These are phyloP conservation scores for Cnemophilus loriae DNA, from an alignment of 2,113 vertebrate species.

Conservation along the genomic window DNA sequence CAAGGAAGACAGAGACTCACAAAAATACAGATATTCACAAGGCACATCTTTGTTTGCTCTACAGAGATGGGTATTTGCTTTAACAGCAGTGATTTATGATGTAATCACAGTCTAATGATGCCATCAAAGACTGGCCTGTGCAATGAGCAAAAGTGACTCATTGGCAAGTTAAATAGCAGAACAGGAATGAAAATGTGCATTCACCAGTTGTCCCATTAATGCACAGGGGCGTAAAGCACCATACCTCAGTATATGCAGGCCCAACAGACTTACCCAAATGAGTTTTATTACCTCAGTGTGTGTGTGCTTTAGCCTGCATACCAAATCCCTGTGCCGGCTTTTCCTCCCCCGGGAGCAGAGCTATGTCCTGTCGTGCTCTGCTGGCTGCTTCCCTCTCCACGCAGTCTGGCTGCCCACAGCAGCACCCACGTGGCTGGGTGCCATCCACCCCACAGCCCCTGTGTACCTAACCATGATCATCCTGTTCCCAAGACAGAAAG, in stretches of 20 bases:
- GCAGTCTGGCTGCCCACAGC: fast-evolving
- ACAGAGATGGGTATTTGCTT: background rate
- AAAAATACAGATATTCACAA: background rate
- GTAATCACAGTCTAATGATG: constrained; percentile 8
- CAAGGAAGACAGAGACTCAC: background rate
- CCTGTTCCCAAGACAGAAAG: background rate
- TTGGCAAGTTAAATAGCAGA: background rate
- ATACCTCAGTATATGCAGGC: background rate
- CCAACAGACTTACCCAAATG: background rate
- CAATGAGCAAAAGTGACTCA: background rate
- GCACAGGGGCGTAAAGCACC: background rate
- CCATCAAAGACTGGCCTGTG: background rate
- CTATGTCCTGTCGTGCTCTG: background rate
- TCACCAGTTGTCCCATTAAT: background rate
- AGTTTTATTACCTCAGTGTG: background rate
- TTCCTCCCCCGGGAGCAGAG: background rate
- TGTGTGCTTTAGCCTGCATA: background rate
- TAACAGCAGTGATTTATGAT: background rate
- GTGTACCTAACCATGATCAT: background rate
- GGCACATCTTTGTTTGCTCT: background rate
- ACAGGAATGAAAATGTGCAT: background rate
- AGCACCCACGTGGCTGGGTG: background rate
- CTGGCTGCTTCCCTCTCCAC: background rate
- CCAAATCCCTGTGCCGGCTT: background rate
- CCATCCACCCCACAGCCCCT: background rate